Evolutionary conservation across 2,113 vertebrate genomes (phyloP).

Genomic region (Alligator sinensis): DNA sequence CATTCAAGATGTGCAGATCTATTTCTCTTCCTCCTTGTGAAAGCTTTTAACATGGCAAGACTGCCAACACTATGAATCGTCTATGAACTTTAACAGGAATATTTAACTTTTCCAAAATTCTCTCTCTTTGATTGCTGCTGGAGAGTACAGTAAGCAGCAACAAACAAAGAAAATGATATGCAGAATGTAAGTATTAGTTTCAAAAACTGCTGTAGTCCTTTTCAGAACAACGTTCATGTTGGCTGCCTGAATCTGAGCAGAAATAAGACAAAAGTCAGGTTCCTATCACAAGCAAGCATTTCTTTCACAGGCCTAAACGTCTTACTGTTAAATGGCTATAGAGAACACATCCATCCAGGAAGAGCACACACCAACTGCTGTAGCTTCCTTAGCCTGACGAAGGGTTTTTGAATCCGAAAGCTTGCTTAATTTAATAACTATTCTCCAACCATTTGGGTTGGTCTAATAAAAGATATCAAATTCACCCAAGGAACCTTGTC

Average conservation of each 20-base stretch:
- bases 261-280: neutral
- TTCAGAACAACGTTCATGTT: neutral
- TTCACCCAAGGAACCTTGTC: too few relatives aligned
- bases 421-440: too few relatives aligned
- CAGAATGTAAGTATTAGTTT: neutral
- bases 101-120: neutral
- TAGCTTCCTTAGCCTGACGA: too few relatives aligned
- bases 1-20: neutral
- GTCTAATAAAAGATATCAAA: too few relatives aligned
- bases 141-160: neutral
- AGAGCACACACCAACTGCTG: too few relatives aligned
- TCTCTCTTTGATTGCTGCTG: neutral
- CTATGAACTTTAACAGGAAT: neutral
- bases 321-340: neutral
- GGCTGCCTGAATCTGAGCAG: neutral
- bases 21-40: neutral
- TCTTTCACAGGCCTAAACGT: neutral
- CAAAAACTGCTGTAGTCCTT: neutral
- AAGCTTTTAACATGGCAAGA: neutral
- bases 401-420: too few relatives aligned
- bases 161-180: neutral
- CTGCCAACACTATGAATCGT: neutral
- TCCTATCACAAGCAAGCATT: neutral
- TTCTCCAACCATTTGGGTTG: too few relatives aligned
- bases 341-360: too few relatives aligned